Base-by-base conservation (phyloP, 2,797 vertebrate genomes). In the Novumbra hubbsi region DNA sequence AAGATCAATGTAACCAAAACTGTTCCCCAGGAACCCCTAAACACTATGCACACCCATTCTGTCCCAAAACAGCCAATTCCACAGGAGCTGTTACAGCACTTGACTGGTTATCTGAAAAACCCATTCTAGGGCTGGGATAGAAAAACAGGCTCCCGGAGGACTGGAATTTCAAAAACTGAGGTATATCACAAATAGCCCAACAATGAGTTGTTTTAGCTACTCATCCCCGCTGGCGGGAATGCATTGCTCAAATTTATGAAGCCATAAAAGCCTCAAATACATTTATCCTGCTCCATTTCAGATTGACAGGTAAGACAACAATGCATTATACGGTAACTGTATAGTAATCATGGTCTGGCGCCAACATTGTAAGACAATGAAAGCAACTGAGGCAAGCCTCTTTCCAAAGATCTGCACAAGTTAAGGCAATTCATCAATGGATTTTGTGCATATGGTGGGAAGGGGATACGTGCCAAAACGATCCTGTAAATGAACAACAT, bases 361-460 rank as follows among this genome's bases (percentile, higher is more conserved):
- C 79, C n/a, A 60, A 71, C 19, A 24, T n/a, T 57, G n/a, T 41
- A 67, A 49, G 12, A 41, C 19, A 76, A 70, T 34, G 27, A 75
- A 72, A 74, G 68, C 72, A 38, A 38, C 8, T 38, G 34, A 38
- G 34, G 8, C 34, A 72, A 74, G 50, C 67, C 76, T 69, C 79
- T 84, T 83, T 83, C 76, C 74, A 76, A 73, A 80, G 38, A 49
- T 73, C 70, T 66, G 68, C 77, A 64, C 69, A 72, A 72, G 79
- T 77, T 83, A 83, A 83, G 80, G 71, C 77, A 80, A 84, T 87
- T 85, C 70, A 83, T 85, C 82, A 85, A 70, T 24, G 11, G 65
- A 41, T 45, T 21, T 24, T 38, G 34, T 65, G 63, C 27, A 3
- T 65, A 17, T 32, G 30, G 28, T 16, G 17, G 30, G 28, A 41